Base-by-base conservation (phyloP, 2,113 vertebrate species). In the Xenus cinereus region DNA sequence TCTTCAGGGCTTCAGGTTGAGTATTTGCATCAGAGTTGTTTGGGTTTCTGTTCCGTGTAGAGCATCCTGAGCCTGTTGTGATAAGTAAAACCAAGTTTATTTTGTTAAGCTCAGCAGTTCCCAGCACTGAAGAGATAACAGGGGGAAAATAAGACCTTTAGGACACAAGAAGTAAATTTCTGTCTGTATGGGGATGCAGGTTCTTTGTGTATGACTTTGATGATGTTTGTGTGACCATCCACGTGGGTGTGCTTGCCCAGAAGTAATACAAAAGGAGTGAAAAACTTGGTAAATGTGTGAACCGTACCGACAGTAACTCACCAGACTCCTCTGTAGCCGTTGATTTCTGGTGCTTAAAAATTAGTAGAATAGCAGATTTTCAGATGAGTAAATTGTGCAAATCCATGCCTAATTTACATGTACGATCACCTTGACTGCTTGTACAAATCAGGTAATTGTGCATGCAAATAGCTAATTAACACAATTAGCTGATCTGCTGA, bases 61-160 rank as follows among this genome's bases (percentile, higher is more conserved):
- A 98, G 97, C 93, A 97, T 98, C 94, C 98, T 98, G 98, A 98
- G 97, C 97, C 97, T 79, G 83, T 97, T 97, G 96, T 97, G 98
- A 98, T 99, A 98, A 99, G 98, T 98, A 97, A 98, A 98, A 98
- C 97, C 97, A 98, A 98, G 88, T 97, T 98, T 98, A 98, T 98
- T 98, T 98, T 97, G 96, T 98, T 98, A 98, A 99, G 98, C 98
- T 98, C 98, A 97, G 97, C 98, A 96, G 97, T 98, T 98, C 97
- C 97, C 97, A 98, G 97, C 95, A 97, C 98, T 95, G 96, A 96
- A 97, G 97, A 97, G 98, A 98, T 98, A 98, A 98, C n/a, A 56
- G 73, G 69, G 17, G 39, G 5, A 22, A 88, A 89, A 77, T 82
- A 96, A 92, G 71, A 95, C 93, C 68, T 95, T 98, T 96, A 93